Conservation (phyloP, 2,113 vertebrate species). For the Parotia lawesii region DNA sequence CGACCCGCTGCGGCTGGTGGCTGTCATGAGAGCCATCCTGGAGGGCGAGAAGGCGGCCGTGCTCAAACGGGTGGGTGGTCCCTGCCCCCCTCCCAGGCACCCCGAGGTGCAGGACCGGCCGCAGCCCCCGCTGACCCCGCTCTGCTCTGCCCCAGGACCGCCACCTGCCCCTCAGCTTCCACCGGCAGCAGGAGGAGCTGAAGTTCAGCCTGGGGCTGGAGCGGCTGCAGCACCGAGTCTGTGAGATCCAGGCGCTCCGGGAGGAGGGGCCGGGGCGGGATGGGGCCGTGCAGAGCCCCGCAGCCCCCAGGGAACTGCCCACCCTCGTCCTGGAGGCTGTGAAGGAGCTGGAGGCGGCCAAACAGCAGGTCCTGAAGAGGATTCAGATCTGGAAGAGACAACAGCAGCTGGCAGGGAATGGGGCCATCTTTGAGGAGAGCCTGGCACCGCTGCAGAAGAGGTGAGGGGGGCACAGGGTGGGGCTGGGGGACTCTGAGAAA, state of each 20-base stretch:
- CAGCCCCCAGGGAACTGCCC: slow-evolving; percentile 37
- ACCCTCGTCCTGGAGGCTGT: slow-evolving; percentile 67
- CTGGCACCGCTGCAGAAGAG: slow-evolving; percentile 73
- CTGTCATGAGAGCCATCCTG: slow-evolving; percentile 61
- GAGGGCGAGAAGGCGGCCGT: slow-evolving; percentile 71
- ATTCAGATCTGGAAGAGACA: slow-evolving; percentile 87
- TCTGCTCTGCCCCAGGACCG: slow-evolving; percentile 26
- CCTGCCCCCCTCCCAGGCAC: neutral
- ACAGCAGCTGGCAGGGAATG: slow-evolving; percentile 88
- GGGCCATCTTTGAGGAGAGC: slow-evolving; percentile 83
- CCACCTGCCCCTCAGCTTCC: slow-evolving; percentile 68
- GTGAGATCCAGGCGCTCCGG: slow-evolving; percentile 21
- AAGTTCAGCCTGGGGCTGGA: slow-evolving; percentile 67
- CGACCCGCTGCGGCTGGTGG: slow-evolving; percentile 72
- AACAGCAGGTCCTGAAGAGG: slow-evolving; percentile 76
- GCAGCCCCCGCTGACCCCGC: fast-evolving
- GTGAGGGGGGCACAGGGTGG: neutral
- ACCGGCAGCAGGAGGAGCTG: slow-evolving; percentile 75
- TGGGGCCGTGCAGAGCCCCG: neutral
- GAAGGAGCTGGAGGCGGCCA: slow-evolving; percentile 76
- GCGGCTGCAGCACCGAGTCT: slow-evolving; percentile 64
- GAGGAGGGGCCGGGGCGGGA: neutral
- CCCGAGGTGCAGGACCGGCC: fast-evolving
- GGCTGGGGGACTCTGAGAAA: neutral
- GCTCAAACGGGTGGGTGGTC: slow-evolving; percentile 70